Percentiles rank a stretch among this genome's conserved stretches.
Conservation (phyloP, 2,888 invertebrate species). For the Metacarcinus magister region DNA sequence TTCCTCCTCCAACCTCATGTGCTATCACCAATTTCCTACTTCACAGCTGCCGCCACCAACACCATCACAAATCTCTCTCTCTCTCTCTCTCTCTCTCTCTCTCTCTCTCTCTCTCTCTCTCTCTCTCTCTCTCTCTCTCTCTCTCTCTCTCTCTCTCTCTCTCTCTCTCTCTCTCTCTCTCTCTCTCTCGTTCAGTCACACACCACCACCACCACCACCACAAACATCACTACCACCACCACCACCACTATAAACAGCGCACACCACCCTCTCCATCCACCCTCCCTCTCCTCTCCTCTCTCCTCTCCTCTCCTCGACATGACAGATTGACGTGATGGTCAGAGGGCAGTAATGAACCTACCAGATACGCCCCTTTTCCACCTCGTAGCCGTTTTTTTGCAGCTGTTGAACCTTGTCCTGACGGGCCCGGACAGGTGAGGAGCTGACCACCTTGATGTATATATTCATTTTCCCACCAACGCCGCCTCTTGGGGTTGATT, state of each 20-base stretch:
- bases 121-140: not conserved
- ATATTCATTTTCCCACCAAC: slow-evolving; percentile 28
- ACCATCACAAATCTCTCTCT: too few species aligned
- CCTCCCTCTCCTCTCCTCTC: not conserved
- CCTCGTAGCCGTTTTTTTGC: slow-evolving; percentile 29
- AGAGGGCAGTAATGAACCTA: slow-evolving; percentile 59
- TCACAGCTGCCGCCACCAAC: too few species aligned
- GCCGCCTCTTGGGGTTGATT: not conserved
- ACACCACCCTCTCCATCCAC: not conserved
- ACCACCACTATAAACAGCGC: not conserved
- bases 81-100: too few species aligned
- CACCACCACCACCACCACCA: not conserved
- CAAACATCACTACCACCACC: not conserved
- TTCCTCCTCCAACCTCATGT: not conserved
- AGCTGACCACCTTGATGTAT: slow-evolving; percentile 59
- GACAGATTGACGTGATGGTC: slow-evolving; percentile 63
- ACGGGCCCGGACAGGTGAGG: slow-evolving; percentile 42
- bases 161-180: not conserved
- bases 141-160: slow-evolving; percentile 17
- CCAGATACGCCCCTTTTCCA: slow-evolving; percentile 56
- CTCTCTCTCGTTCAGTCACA: not conserved
- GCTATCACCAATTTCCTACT: too few species aligned
- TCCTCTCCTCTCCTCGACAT: not conserved
- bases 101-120: too few species aligned
- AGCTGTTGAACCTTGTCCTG: slow-evolving; percentile 43